Conservation (phyloP, 2,113 vertebrate species). For the Patagioenas fasciata region DNA sequence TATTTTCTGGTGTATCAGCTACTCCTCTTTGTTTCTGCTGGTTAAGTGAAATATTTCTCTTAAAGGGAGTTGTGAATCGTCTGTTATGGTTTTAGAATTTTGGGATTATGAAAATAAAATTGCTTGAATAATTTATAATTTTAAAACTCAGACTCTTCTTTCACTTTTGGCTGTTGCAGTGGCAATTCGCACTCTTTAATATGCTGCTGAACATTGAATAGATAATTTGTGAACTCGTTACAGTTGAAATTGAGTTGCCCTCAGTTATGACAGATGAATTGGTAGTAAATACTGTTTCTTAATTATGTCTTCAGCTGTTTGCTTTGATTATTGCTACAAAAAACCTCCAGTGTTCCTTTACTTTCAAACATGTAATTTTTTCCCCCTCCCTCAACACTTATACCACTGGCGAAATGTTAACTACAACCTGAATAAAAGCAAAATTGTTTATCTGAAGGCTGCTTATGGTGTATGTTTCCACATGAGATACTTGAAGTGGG, state of each 20-base stretch:
- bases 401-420: neutral
- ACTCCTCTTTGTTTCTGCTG: neutral
- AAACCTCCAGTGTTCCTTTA: neutral
- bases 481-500: neutral
- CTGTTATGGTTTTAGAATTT: neutral
- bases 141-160: neutral
- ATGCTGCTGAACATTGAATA: neutral
- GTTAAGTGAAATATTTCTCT: neutral
- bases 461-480: neutral
- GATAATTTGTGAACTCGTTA: neutral
- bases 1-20: neutral
- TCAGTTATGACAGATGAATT: neutral
- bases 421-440: neutral
- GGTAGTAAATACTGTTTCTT: neutral
- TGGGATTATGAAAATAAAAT: neutral
- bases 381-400: neutral
- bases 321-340: neutral
- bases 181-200: neutral
- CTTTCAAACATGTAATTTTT: neutral
- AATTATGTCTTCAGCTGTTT: neutral
- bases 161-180: neutral
- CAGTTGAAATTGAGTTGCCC: neutral
- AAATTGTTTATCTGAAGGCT: slow-evolving; percentile 13
- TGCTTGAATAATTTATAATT: neutral
- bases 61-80: neutral